Base-by-base conservation (phyloP, 2,797 vertebrate species). In the Telmatherina bonti region DNA sequence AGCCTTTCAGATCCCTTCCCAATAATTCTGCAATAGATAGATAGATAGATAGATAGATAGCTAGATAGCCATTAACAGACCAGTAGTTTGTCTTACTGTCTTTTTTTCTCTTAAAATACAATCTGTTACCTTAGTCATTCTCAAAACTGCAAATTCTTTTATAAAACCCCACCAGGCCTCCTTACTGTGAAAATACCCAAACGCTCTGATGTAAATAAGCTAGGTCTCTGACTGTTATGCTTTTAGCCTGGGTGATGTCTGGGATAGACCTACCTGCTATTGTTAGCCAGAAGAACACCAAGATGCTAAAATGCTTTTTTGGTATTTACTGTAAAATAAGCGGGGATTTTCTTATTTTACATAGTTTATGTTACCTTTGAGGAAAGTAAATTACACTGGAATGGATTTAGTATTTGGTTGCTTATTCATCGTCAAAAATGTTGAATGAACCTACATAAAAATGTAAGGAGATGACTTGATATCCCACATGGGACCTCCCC, bases 111-210 rank as follows among this genome's bases (percentile, higher is more conserved):
- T 68, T 57, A 56, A 82, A 79, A 68, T 70, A 67, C 38, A 71
- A 74, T 77, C 51, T 33, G 58, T 79, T 79, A 8, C 13, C 22
- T 41, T 74, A 59, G 78, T 73, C 26, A 38, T 58, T 78, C 29
- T 47, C 53, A 62, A 71, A 81, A 72, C 79, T 62, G 56, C 59
- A 81, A 35, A 61, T 67, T 74, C 33, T 75, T 53, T 51, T 41
- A 56, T 35, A 57, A 75, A 41, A 67, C 61, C 52, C 57, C 33
- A 69, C 62, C 66, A 74, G 53, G 55, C 61, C 67, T 68, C 58
- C 77, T 77, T 33, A 22, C 72, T 84, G 67, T 69, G 58, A 60
- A 67, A 85, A 74, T 67, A 76, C 67, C 41, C 59, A 33, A 79
- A 78, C 78, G 24, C 66, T 62, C 41, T 76, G 33, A 73, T 70